Conservation (phyloP, 2,888 invertebrate genomes). For the Macrosiphum euphorbiae region DNA sequence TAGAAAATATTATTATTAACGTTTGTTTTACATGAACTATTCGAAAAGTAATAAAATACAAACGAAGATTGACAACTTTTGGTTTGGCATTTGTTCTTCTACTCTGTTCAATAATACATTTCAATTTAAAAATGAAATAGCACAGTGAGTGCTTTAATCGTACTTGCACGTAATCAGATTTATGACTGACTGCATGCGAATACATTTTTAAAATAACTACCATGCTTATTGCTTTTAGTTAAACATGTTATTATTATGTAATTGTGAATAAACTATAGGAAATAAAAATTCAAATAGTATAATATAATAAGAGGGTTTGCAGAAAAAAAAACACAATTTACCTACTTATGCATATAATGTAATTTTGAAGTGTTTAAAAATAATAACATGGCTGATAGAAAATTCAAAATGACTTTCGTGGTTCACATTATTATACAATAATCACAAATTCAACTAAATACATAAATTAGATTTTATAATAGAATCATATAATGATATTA, state of each 20-base stretch:
- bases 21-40: slow-evolving; percentile 34
- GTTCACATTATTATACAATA: not conserved
- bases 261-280: not conserved
- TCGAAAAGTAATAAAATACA: slow-evolving; percentile 33
- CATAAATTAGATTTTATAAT: not conserved
- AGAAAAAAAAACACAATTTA: not conserved
- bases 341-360: not conserved
- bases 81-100: not conserved
- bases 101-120: slow-evolving; percentile 17
- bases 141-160: not conserved
- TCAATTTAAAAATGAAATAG: slow-evolving; percentile 35
- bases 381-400: not conserved
- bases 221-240: not conserved
- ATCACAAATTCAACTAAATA: not conserved
- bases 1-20: slow-evolving; percentile 42
- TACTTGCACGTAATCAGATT: slow-evolving; percentile 21
- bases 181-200: slow-evolving; percentile 7
- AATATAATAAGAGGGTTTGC: not conserved
- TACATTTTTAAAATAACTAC: not conserved
- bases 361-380: not conserved
- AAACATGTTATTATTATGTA: not conserved
- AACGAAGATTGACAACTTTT: slow-evolving; percentile 44
- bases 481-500: not conserved
- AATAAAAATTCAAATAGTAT: not conserved
- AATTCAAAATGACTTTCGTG: not conserved